A percentile compares a stretch with the other conserved stretches of the same genome.
Evolutionary conservation across 2,797 vertebrate genomes (phyloP).

Genomic region (Pseudocheirus occidentalis): DNA sequence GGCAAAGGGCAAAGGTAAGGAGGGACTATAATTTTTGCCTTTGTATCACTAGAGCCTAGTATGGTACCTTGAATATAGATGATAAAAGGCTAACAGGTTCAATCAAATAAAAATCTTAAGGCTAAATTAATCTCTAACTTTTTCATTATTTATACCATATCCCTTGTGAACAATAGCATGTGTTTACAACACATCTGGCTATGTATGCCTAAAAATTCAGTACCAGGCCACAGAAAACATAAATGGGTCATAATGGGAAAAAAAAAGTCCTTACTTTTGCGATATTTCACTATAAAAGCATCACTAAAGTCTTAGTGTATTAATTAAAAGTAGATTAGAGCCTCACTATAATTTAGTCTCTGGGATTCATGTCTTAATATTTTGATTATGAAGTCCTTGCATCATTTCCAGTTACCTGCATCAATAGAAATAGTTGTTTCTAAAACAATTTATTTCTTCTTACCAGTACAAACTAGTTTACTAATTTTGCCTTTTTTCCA

Average conservation of each 20-base stretch:
- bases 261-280: background rate
- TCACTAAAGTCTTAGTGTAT: background rate
- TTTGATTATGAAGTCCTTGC: background rate
- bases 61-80: no score
- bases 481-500: slow-evolving; percentile 95
- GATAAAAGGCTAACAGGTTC: background rate
- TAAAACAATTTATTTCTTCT: slow-evolving; percentile 51
- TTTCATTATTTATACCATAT: background rate
- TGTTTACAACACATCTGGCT: background rate
- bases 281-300: background rate
- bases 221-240: background rate
- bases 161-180: background rate
- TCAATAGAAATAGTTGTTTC: slow-evolving; percentile 15
- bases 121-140: background rate
- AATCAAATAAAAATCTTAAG: background rate
- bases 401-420: slow-evolving; percentile 19
- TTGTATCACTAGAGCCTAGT: background rate
- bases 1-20: background rate
- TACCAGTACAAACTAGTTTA: slow-evolving; percentile 96
- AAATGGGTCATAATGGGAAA: background rate
- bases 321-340: background rate
- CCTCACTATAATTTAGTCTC: background rate
- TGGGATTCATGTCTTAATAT: background rate
- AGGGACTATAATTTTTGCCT: background rate
- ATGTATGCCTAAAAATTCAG: background rate